Evolutionary conservation across 2,888 invertebrate genomes (phyloP), one percentile per base, ranked within the genome.

Genomic region (Sthenelais limicola): DNA sequence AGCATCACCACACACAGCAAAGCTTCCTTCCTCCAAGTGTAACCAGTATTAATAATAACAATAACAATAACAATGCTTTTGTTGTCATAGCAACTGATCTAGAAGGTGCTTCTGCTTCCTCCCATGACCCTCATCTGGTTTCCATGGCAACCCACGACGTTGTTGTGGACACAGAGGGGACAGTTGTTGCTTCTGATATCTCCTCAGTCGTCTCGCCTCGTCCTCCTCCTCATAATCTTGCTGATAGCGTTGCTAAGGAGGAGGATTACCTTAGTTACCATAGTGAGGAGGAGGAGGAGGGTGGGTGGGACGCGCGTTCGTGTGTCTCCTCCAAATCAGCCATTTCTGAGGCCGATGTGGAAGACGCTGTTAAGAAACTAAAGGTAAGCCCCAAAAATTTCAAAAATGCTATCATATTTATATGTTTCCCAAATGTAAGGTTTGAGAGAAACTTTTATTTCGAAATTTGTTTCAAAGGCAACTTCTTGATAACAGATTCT

Each of bases 1-100:
- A n/a, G n/a, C n/a, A n/a, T n/a, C n/a, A n/a, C n/a, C n/a, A n/a
- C n/a, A n/a, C n/a, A n/a, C n/a, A n/a, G n/a, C n/a, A n/a, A n/a
- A n/a, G n/a, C n/a, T n/a, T n/a, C n/a, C n/a, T n/a, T n/a, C n/a
- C n/a, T n/a, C n/a, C n/a, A n/a, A n/a, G n/a, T n/a, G n/a, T n/a
- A n/a, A n/a, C n/a, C n/a, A n/a, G n/a, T n/a, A n/a, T n/a, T n/a
- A n/a, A n/a, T n/a, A n/a, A n/a, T n/a, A n/a, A n/a, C n/a, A n/a
- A n/a, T n/a, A n/a, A n/a, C n/a, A 43, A 38, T 62, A 38, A 62
- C 24, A 62, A 62, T 62, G 62, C 62, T 62, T 62, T 43, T 62
- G 62, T 62, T 62, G 62, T 43, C 62, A 62, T 62, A 43, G 62
- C 26, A 62, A 62, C 62, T 5, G n/a, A 35, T 32, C 3, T 18